phyloP scores from a whole-genome alignment of 2,797 vertebrate species.

The Catostomus latipinnis region DNA sequence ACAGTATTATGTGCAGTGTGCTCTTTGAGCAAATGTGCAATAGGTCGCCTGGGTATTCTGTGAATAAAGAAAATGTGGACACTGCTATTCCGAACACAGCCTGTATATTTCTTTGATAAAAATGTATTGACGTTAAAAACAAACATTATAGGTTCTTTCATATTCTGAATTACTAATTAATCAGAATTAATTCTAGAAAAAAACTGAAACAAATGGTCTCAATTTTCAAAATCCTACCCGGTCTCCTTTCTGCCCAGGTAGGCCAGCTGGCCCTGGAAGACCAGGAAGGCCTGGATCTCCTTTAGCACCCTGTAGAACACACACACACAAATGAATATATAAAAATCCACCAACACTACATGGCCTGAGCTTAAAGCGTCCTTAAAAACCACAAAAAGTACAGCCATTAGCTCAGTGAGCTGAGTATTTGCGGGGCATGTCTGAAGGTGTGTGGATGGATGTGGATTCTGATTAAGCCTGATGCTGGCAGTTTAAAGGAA shows the following conservation, averaged over 20 bases:
- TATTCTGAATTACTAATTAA: background rate
- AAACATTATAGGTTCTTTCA: background rate
- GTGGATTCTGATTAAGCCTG: constrained; percentile 55
- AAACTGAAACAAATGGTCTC: too few relatives aligned
- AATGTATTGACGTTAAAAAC: too few relatives aligned
- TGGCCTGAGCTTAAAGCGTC: constrained; percentile 55
- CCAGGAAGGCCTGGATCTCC: constrained; percentile 91
- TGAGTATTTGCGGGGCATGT: constrained; percentile 18
- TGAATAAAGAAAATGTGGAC: too few relatives aligned
- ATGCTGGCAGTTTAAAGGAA: constrained; percentile 64
- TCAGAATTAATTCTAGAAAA: background rate
- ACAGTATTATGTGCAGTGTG: too few relatives aligned
- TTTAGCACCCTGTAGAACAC: constrained; percentile 82
- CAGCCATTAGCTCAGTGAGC: constrained; percentile 10
- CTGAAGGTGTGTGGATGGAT: constrained; percentile 59
- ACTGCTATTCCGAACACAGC: too few relatives aligned
- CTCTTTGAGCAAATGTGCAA: too few relatives aligned
- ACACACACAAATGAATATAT: constrained; percentile 34
- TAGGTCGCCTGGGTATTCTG: too few relatives aligned
- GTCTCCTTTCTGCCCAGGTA: constrained; percentile 88
- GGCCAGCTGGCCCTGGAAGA: constrained; percentile 89
- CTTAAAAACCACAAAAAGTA: constrained; percentile 53
- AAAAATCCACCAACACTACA: constrained; percentile 59
- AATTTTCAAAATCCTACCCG: constrained; percentile 81
- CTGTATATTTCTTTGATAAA: too few relatives aligned